These are phyloP conservation scores for Geotrupes spiniger DNA, from an alignment of 2,888 invertebrate species.

Conservation along the genomic window DNA sequence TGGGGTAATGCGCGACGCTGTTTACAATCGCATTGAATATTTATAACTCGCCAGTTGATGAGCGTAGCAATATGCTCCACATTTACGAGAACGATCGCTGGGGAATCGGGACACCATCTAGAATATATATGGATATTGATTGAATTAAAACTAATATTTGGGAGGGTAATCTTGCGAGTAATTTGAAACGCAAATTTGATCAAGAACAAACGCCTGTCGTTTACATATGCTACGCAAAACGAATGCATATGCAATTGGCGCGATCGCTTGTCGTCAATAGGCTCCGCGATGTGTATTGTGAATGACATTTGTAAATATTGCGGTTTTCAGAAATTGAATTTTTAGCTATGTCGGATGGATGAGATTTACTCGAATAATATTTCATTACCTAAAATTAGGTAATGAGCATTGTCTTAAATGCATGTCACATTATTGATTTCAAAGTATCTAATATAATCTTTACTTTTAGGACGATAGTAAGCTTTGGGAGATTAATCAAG, in stretches of 20 bases:
- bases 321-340: not conserved
- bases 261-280: slow-evolving; percentile 3
- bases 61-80: slow-evolving; percentile 52
- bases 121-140: slow-evolving; percentile 48
- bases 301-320: not conserved
- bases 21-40: slow-evolving; percentile 53
- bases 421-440: too few relatives aligned
- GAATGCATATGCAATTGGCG: slow-evolving; percentile 12
- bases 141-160: slow-evolving; percentile 53
- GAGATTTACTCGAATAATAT: too few relatives aligned
- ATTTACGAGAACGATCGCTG: slow-evolving; percentile 46
- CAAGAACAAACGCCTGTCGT: slow-evolving; percentile 38
- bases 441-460: too few relatives aligned
- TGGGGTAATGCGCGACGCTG: slow-evolving; percentile 36
- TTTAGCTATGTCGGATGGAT: too few relatives aligned
- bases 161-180: slow-evolving; percentile 50
- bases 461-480: too few relatives aligned
- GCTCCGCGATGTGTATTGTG: not conserved
- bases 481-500: too few relatives aligned
- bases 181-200: slow-evolving; percentile 51
- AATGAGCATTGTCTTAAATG: too few relatives aligned
- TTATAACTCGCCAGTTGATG: slow-evolving; percentile 53
- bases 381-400: too few relatives aligned
- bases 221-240: slow-evolving; percentile 31
- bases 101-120: slow-evolving; percentile 35